A percentile compares a stretch with the other conserved stretches of the same genome.
phyloP scores from a whole-genome alignment of 2,888 invertebrate species.

The Agapostemon virescens region DNA sequence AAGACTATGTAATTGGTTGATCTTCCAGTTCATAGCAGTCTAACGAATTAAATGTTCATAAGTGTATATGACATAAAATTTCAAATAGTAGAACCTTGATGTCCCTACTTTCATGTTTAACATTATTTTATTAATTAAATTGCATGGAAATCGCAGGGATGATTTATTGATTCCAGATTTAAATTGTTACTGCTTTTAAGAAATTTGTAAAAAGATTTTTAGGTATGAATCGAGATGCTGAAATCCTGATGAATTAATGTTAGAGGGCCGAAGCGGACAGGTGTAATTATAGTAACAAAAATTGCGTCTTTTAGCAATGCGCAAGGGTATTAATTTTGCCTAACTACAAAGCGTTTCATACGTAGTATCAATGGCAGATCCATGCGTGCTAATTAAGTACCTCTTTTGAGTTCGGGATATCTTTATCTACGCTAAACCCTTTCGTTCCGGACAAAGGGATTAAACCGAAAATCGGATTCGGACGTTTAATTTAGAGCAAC shows the following conservation, averaged over 20 bases:
- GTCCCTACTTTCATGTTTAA: no score
- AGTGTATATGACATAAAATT: background rate
- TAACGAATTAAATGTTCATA: no score
- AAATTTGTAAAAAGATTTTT: background rate
- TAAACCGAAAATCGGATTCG: slow-evolving; percentile 67
- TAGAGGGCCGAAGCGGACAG: background rate
- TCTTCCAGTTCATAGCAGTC: no score
- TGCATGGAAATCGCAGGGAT: background rate
- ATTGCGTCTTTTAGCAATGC: background rate
- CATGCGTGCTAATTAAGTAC: slow-evolving; percentile 55
- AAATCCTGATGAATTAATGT: background rate
- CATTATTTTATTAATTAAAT: no score
- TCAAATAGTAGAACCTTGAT: no score
- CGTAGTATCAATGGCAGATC: slow-evolving; percentile 33
- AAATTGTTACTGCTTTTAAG: background rate
- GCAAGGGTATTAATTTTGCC: background rate
- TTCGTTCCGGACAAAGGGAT: slow-evolving; percentile 59
- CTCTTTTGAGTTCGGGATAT: slow-evolving; percentile 64
- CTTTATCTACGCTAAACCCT: slow-evolving; percentile 56
- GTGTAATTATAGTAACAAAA: background rate
- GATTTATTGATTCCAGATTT: background rate
- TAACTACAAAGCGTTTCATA: slow-evolving; percentile 17
- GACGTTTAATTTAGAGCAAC: slow-evolving; percentile 46
- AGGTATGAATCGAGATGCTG: background rate
- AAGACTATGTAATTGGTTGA: no score